Evolutionary conservation across 2,113 vertebrate genomes (phyloP).

Genomic region (Lates calcarifer): DNA sequence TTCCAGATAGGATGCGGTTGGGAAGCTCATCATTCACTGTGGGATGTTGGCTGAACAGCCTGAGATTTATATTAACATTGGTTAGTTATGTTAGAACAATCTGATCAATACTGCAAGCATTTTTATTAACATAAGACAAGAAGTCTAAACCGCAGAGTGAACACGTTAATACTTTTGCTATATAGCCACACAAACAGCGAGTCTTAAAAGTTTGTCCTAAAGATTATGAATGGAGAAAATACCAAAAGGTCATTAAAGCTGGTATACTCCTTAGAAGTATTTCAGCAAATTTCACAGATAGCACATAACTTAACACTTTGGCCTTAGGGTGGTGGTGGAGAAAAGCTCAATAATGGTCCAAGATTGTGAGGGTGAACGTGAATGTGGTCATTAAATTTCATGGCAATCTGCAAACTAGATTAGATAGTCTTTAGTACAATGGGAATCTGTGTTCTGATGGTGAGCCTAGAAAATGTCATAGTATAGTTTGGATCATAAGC

Average conservation of each 20-base stretch:
- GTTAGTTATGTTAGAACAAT: not conserved
- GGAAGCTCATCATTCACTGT: conserved; percentile 92
- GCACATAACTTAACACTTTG: no score
- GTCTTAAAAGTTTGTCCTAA: not conserved
- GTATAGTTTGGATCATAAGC: no score
- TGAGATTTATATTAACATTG: conserved; percentile 53
- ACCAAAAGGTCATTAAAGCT: not conserved
- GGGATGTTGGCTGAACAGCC: conserved; percentile 88
- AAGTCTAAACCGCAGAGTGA: not conserved
- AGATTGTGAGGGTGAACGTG: no score
- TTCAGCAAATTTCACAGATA: no score
- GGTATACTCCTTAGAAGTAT: not conserved
- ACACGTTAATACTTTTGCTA: not conserved
- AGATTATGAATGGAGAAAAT: no score
- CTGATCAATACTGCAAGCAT: not conserved
- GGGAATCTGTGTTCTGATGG: no score
- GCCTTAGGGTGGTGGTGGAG: no score
- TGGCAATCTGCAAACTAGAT: no score
- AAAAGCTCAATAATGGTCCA: no score
- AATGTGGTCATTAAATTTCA: no score
- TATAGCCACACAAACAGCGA: not conserved
- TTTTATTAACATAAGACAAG: not conserved
- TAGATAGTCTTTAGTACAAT: no score
- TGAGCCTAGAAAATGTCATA: no score
- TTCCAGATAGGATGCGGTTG: conserved; percentile 91